These are phyloP conservation scores for Buteo buteo DNA, from an alignment of 2,113 vertebrate genomes.

Conservation along the genomic window DNA sequence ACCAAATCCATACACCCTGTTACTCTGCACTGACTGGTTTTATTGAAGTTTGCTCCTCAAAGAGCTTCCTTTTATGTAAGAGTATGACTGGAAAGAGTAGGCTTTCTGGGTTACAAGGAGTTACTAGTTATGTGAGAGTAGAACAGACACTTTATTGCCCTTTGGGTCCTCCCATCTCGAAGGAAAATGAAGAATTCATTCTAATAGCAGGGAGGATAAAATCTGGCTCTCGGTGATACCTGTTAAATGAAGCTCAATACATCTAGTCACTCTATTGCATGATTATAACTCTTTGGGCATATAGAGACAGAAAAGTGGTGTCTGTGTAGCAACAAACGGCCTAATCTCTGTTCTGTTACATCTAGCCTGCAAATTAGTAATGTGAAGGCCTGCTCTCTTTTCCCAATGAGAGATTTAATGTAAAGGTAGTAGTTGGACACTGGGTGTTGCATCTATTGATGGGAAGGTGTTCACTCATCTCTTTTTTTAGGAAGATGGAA, in stretches of 20 bases:
- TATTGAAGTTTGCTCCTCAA: background rate
- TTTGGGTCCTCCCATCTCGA: background rate
- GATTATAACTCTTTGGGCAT: background rate
- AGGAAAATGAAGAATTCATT: background rate
- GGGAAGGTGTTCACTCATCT: background rate
- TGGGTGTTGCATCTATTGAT: fast-evolving
- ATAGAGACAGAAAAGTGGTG: background rate
- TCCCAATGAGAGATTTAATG: background rate
- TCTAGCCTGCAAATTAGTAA: background rate
- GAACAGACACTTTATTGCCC: background rate
- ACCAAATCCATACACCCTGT: background rate
- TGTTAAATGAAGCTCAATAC: background rate
- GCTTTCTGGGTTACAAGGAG: background rate
- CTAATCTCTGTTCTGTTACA: background rate
- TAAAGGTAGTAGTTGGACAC: background rate
- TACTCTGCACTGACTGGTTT: background rate
- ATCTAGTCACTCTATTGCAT: background rate
- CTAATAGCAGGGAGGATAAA: background rate
- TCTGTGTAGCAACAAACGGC: background rate
- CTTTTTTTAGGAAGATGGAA: background rate
- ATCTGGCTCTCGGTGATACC: background rate
- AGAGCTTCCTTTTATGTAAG: background rate
- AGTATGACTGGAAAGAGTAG: background rate
- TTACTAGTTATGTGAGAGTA: background rate
- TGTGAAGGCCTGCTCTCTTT: background rate